A percentile compares a stretch with the other conserved stretches of the same genome.
Evolutionary conservation across 2,113 vertebrate genomes (phyloP).

Genomic region (Lophura nycthemera): DNA sequence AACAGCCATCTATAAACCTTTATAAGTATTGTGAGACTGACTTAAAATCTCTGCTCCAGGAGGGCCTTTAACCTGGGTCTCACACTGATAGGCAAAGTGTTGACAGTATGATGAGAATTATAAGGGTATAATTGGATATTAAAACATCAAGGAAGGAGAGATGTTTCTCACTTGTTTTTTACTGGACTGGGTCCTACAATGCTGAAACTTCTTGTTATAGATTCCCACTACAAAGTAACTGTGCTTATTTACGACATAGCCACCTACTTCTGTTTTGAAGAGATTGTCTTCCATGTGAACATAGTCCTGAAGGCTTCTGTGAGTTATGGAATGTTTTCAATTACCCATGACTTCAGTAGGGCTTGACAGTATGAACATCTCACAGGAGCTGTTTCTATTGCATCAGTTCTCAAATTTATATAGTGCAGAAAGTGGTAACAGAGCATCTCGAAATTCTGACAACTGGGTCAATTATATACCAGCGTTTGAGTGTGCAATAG

Average conservation of each 20-base stretch:
- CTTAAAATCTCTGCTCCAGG: background rate
- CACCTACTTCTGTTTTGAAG: background rate
- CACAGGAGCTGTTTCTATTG: background rate
- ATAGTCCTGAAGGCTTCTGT: background rate
- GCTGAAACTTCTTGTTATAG: background rate
- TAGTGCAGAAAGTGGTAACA: accelerated
- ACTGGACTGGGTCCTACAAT: background rate
- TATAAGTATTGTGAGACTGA: background rate
- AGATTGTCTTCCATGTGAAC: background rate
- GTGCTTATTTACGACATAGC: background rate
- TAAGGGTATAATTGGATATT: background rate
- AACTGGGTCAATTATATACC: background rate
- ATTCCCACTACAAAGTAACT: background rate
- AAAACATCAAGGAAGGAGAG: background rate
- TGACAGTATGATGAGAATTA: background rate
- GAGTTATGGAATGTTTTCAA: background rate
- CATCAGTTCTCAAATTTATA: background rate
- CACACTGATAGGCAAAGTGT: background rate
- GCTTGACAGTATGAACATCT: background rate
- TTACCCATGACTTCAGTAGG: background rate
- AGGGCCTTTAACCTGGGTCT: background rate
- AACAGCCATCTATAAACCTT: background rate
- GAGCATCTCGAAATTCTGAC: background rate
- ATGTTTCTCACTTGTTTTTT: background rate
- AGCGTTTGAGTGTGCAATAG: background rate